Percentiles rank a stretch among this genome's conserved stretches.
phyloP scores from a whole-genome alignment of 2,113 vertebrate genomes.

The Cololabis saira region DNA sequence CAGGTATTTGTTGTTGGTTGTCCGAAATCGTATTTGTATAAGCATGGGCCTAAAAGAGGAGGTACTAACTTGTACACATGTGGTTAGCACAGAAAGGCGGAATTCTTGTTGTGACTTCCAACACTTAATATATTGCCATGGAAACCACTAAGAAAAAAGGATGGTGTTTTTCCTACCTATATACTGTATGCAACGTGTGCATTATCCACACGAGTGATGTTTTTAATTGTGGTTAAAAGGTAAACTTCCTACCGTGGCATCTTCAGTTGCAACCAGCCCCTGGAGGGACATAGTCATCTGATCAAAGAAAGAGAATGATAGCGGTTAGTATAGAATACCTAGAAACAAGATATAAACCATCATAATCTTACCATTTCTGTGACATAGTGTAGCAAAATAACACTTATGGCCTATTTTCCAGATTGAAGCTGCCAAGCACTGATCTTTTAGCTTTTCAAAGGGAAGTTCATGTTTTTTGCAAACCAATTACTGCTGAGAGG shows the following conservation, averaged over 20 bases:
- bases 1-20: no score
- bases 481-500: no score
- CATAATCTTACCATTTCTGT: not conserved
- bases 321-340: constrained; percentile 8
- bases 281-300: constrained; percentile 78
- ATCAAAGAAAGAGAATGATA: constrained; percentile 16
- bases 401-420: constrained; percentile 17
- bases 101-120: no score
- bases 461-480: constrained; percentile 23
- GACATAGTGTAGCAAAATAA: no score
- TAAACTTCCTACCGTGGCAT: constrained; percentile 61
- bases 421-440: not conserved
- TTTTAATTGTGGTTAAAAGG: constrained; percentile 27
- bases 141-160: constrained; percentile 43
- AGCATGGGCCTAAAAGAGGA: no score
- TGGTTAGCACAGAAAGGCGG: no score
- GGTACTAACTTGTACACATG: no score
- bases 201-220: constrained; percentile 15
- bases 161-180: constrained; percentile 7
- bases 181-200: constrained; percentile 18
- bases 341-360: not conserved
- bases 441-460: constrained; percentile 11
- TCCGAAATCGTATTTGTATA: no score
- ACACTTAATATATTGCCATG: constrained; percentile 40
- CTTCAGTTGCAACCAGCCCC: constrained; percentile 57